phyloP scores from a whole-genome alignment of 2,113 vertebrate species.

The Platichthys stellatus region DNA sequence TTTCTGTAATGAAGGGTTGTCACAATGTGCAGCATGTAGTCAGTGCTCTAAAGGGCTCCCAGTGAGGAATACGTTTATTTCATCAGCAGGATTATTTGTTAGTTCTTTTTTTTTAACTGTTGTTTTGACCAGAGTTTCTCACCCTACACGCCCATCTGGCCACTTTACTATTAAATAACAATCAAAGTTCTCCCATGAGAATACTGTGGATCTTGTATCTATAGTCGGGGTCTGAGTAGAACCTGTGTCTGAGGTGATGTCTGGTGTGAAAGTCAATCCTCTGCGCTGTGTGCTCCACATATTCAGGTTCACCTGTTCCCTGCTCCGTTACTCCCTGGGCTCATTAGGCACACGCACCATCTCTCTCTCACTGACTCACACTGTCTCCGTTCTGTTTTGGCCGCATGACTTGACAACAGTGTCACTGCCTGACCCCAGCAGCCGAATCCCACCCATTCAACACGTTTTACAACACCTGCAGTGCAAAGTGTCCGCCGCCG shows the following conservation, averaged over 20 bases:
- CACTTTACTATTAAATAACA: constrained; percentile 15
- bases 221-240: background rate
- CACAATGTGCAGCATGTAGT: too few relatives aligned
- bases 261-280: background rate
- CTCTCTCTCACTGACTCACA: background rate
- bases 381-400: background rate
- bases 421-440: background rate
- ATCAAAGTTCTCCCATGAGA: constrained; percentile 7
- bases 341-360: background rate
- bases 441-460: background rate
- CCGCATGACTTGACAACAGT: background rate
- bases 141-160: constrained; percentile 40
- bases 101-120: background rate
- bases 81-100: background rate
- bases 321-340: constrained; percentile 31
- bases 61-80: background rate
- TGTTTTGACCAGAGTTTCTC: constrained; percentile 34
- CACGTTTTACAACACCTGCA: constrained; percentile 49
- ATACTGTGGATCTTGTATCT: background rate
- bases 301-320: constrained; percentile 48
- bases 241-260: background rate
- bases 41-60: background rate
- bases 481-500: constrained; percentile 43
- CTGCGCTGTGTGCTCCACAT: background rate
- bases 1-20: too few relatives aligned